Percentiles rank a stretch among this genome's conserved stretches.
Evolutionary conservation across 2,888 invertebrate species (phyloP).

Genomic region (Hydrotaea cyrtoneurina): DNA sequence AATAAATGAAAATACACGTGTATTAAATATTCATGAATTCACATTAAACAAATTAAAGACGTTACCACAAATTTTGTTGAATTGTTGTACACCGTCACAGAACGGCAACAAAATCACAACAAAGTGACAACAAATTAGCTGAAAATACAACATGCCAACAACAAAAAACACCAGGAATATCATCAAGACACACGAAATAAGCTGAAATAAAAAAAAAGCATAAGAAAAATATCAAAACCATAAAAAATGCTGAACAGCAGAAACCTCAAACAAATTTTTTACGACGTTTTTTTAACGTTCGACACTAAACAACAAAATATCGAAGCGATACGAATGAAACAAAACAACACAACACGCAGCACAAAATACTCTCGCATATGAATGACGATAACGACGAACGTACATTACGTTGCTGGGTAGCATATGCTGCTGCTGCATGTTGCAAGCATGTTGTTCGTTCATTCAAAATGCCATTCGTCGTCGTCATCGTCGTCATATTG

Average conservation of each 20-base stretch:
- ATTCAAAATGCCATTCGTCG: constrained; percentile 16
- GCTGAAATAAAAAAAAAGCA: constrained; percentile 10
- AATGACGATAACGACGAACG: neutral
- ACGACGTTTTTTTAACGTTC: constrained; percentile 57
- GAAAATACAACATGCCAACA: constrained; percentile 33
- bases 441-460: constrained; percentile 23
- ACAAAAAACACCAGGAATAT: neutral
- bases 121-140: constrained; percentile 66
- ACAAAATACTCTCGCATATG: neutral
- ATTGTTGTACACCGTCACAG: neutral
- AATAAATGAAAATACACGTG: neutral
- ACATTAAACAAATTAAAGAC: constrained; percentile 35
- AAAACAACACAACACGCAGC: neutral
- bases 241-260: constrained; percentile 33
- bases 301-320: constrained; percentile 47
- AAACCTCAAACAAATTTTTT: constrained; percentile 49
- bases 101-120: constrained; percentile 41
- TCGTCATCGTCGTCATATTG: constrained; percentile 19
- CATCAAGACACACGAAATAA: constrained; percentile 21
- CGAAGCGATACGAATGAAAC: neutral
- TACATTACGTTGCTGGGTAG: too few species aligned
- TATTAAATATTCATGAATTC: constrained; percentile 38
- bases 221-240: constrained; percentile 47
- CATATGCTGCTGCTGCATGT: neutral
- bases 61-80: constrained; percentile 26